Percentiles rank a stretch among this genome's conserved stretches.
These are phyloP conservation scores for Tigriopus californicus DNA, from an alignment of 2,888 invertebrate species.

Conservation along the genomic window DNA sequence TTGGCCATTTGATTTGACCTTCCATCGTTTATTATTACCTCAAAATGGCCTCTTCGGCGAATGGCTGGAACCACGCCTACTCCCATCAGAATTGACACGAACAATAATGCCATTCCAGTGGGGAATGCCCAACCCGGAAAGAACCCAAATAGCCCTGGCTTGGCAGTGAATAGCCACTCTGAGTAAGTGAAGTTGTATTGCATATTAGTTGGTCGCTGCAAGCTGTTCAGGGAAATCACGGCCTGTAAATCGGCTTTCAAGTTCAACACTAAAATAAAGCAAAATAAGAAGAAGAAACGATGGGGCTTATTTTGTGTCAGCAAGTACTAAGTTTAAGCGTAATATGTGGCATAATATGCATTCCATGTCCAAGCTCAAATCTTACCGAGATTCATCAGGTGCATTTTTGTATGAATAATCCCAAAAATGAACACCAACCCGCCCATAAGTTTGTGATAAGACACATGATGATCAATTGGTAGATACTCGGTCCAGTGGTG, in stretches of 20 bases:
- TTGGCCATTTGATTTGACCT: too few relatives aligned
- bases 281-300: too few relatives aligned
- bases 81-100: neutral
- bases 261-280: too few relatives aligned
- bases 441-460: constrained; percentile 77
- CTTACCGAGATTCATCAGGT: constrained; percentile 69
- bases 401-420: constrained; percentile 60
- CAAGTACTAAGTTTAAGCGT: too few relatives aligned
- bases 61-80: neutral
- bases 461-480: constrained; percentile 78
- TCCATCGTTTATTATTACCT: neutral
- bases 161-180: constrained; percentile 59
- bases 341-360: neutral
- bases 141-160: constrained; percentile 38
- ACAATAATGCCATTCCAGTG: neutral
- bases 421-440: constrained; percentile 53
- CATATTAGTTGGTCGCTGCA: neutral
- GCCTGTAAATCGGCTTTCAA: too few relatives aligned
- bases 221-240: neutral
- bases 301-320: too few relatives aligned
- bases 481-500: constrained; percentile 53
- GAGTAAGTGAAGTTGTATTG: constrained; percentile 36
- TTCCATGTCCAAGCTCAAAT: too few relatives aligned
- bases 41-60: neutral
- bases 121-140: neutral